These are phyloP conservation scores for Synaphobranchus kaupii DNA, from an alignment of 2,797 vertebrate species.

Conservation along the genomic window DNA sequence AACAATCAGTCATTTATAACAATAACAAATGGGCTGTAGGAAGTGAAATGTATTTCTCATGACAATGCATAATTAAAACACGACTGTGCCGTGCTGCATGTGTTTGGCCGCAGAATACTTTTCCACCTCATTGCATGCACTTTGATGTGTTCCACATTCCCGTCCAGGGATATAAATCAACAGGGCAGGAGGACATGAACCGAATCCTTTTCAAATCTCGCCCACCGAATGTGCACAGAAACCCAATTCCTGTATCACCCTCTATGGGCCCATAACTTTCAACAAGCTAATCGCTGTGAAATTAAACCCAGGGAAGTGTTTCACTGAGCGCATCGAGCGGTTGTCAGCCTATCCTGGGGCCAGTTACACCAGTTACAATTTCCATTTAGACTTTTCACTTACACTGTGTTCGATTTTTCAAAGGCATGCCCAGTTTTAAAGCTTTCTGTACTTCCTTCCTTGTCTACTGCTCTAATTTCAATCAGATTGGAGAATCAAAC, in stretches of 20 bases:
- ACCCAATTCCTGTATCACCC: background rate
- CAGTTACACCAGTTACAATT: background rate
- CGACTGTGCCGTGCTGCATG: background rate
- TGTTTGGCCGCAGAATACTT: background rate
- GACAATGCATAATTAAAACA: conserved; percentile 18
- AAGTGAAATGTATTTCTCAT: background rate
- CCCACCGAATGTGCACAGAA: background rate
- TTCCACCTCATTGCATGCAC: conserved; percentile 28
- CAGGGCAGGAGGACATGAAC: conserved; percentile 3
- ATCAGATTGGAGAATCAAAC: background rate
- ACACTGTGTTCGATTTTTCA: background rate
- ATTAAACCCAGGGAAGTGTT: background rate
- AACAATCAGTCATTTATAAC: background rate
- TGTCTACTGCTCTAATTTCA: background rate
- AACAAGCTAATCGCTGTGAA: background rate
- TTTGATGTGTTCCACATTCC: conserved; percentile 37
- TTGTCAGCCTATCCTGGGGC: background rate
- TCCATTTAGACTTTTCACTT: background rate
- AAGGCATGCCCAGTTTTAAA: background rate
- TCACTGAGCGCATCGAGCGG: background rate
- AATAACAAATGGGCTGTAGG: background rate
- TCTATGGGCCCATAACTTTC: background rate
- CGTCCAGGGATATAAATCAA: conserved; percentile 29
- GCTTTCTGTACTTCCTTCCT: background rate
- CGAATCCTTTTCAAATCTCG: conserved; percentile 4